A percentile compares a stretch with the other conserved stretches of the same genome.
Evolutionary conservation across 2,888 invertebrate species (phyloP).

Genomic region (Brachyopa scutellaris): DNA sequence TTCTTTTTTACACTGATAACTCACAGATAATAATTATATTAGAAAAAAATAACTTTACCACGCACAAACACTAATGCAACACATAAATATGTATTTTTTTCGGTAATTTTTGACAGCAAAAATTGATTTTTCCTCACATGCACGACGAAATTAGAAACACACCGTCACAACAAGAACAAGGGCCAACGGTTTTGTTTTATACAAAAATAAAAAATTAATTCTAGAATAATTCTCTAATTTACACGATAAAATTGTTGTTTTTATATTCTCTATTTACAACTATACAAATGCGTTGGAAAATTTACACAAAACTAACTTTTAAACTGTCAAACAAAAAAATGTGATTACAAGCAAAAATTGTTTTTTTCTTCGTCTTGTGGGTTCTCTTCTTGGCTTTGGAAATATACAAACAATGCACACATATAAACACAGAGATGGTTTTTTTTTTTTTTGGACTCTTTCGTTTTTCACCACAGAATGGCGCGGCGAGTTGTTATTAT

Average conservation of each 20-base stretch:
- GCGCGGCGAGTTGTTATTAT: conserved; percentile 61
- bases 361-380: conserved; percentile 11
- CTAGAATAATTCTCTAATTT: conserved; percentile 19
- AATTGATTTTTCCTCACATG: conserved; percentile 69
- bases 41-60: neutral
- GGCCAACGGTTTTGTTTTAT: neutral
- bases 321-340: conserved; percentile 10
- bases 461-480: conserved; percentile 33
- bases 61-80: conserved; percentile 15
- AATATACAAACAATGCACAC: conserved; percentile 36
- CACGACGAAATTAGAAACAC: conserved; percentile 50
- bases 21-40: neutral
- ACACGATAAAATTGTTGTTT: conserved; percentile 32
- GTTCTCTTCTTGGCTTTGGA: conserved; percentile 12
- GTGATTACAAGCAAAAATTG: conserved; percentile 18
- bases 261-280: conserved; percentile 52
- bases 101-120: conserved; percentile 27
- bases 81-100: neutral
- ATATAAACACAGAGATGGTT: conserved; percentile 12
- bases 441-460: conserved; percentile 14
- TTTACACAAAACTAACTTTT: conserved; percentile 31
- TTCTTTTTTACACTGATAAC: conserved; percentile 7
- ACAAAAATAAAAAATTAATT: conserved; percentile 12
- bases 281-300: conserved; percentile 51
- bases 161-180: conserved; percentile 36